Evolutionary conservation across 1,140 invertebrate species (phyloP), one percentile per base, ranked within the genome.

Genomic region (Paracyclopina nana): DNA sequence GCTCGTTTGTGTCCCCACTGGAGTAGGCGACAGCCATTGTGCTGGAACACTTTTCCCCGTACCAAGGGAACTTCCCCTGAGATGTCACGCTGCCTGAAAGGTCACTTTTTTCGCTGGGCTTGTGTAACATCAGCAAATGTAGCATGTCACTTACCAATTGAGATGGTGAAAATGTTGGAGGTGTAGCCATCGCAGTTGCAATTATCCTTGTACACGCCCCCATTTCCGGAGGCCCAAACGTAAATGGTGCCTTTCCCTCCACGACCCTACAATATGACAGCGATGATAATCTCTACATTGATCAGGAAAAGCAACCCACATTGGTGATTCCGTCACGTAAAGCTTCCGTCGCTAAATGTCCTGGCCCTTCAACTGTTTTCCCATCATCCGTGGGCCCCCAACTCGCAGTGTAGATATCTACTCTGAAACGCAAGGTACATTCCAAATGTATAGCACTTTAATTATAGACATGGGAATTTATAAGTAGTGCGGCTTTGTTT

Each of bases 141-240:
- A 18, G 40, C 18, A 6, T 42, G 8, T 16, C 14, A 38, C 29
- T 4, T 38, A 50, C 48, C 48, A 34, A 97, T 95, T 41, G 86
- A 92, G 57, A 97, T 70, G n/a, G 91, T 97, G 81, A 88, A 97
- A 62, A 97, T 96, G 52, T 85, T 91, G 62, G 95, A 95, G 12
- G 92, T 95, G 64, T 98, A 98, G n/a, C 87, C 90, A 66, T 97
- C 90, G 66, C 88, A 97, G 63, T 96, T 97, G 66, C 92, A 97
- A 63, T 96, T 88, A 60, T 90, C 85, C 57, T 79, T 74, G 58
- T 94, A 84, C 30, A 85, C 73, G 1, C 92, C 92, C 6, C 92
- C 92, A 64, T 97, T 96, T 22, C 92, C 92, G 1, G 86, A 91
- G 0, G 91, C 92, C 85, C 91, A 97, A 0, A 97, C 84, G 66